Percentiles rank a stretch among this genome's conserved stretches.
Conservation (phyloP, 2,888 invertebrate species). For the Pachliopta kotzebuea region DNA sequence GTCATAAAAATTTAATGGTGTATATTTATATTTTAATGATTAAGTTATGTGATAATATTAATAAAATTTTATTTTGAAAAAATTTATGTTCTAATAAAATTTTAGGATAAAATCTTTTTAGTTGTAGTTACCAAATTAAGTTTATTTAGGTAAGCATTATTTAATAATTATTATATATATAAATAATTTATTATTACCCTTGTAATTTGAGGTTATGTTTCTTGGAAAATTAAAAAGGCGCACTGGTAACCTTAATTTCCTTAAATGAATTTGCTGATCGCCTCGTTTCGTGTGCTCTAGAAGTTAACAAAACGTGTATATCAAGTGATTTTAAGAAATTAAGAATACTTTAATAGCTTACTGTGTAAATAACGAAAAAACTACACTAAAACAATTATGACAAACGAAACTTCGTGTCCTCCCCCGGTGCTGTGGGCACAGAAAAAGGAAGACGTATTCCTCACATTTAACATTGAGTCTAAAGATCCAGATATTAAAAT, state of each 20-base stretch:
- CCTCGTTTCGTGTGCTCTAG: constrained; percentile 32
- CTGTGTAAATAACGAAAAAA: constrained; percentile 5
- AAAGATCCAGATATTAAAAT: constrained; percentile 91
- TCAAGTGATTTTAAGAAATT: constrained; percentile 6
- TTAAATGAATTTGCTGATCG: constrained; percentile 17
- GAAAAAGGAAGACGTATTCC: constrained; percentile 88
- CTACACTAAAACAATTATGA: constrained; percentile 44
- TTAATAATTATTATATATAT: not conserved
- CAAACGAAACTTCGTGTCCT: constrained; percentile 80
- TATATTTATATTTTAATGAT: too few species aligned
- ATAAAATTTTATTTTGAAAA: too few species aligned
- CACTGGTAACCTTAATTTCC: constrained; percentile 17
- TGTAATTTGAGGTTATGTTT: not conserved
- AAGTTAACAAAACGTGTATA: constrained; percentile 28
- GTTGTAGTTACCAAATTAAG: too few species aligned
- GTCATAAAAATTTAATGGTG: too few species aligned
- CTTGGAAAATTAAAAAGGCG: not conserved
- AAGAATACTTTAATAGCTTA: not conserved
- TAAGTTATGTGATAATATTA: too few species aligned
- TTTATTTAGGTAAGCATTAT: not conserved
- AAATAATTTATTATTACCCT: not conserved
- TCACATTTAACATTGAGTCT: constrained; percentile 95
- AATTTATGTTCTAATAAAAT: too few species aligned
- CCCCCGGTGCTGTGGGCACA: constrained; percentile 98
- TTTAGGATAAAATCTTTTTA: too few species aligned